A percentile compares a stretch with the other conserved stretches of the same genome.
Evolutionary conservation across 1,140 invertebrate genomes (phyloP).

Genomic region (Ostrea denselamellosa): DNA sequence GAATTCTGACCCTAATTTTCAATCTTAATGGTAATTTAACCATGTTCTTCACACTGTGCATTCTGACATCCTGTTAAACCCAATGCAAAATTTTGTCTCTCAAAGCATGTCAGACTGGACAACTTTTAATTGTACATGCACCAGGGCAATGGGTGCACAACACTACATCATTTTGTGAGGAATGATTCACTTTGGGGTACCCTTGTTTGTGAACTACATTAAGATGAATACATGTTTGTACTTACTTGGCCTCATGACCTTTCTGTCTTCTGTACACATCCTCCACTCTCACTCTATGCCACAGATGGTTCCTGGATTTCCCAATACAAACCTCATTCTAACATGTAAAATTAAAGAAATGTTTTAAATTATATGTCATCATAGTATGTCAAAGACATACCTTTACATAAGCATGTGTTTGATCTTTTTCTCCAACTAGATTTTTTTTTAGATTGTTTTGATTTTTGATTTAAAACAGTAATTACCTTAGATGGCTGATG

Average conservation of each 20-base stretch:
- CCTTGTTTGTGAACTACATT: no score
- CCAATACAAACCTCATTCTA: constrained; percentile 62
- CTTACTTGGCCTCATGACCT: constrained; percentile 58
- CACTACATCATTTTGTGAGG: no score
- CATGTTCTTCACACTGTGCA: no score
- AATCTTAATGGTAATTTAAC: no score
- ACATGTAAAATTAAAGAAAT: not conserved
- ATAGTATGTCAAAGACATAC: not conserved
- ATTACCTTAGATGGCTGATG: constrained; percentile 43
- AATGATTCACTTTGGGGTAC: no score
- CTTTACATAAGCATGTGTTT: not conserved
- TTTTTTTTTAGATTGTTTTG: not conserved
- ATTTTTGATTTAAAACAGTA: not conserved
- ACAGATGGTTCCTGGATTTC: constrained; percentile 36
- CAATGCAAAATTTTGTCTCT: no score
- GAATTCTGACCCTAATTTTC: no score
- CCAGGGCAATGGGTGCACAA: no score
- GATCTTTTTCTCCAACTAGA: not conserved
- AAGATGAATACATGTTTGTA: not conserved
- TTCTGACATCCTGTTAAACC: no score
- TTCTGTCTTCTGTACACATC: constrained; percentile 50
- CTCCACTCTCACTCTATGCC: constrained; percentile 57
- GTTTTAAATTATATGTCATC: not conserved
- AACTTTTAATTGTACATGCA: no score
- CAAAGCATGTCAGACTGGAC: no score